Evolutionary conservation across 2,113 vertebrate genomes (phyloP), one percentile per base, ranked within the genome.

Genomic region (Platysteira castanea): DNA sequence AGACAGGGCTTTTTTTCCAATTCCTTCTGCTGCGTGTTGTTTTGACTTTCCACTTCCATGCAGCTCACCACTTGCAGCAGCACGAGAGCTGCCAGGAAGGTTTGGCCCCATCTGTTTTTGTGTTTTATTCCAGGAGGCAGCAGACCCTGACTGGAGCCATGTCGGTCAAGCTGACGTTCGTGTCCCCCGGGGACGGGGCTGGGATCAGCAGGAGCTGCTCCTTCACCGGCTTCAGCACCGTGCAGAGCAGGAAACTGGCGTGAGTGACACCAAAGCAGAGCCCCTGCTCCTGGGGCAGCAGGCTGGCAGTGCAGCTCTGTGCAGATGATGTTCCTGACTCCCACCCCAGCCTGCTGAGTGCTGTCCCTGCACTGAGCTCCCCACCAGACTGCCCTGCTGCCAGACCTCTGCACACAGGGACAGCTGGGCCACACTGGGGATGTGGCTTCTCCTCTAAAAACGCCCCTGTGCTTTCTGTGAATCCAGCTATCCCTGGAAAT

Each of bases 91-190:
- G 68, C 67, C 85, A 46, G 10, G 77, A n/a, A 63, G 42, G 11
- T 22, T 59, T 61, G 88, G 46, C 69, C 68, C 56, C n/a, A 87
- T 76, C 30, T 77, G 54, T 47, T 94, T 75, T 27, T 93, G 64
- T 89, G 63, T 74, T 47, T 64, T 50, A 7, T 88, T 96, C 52
- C 95, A 96, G 96, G 90, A 91, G 78, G 24, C 4, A 11, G 42
- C 52, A 79, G 87, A 22, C 30, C 50, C 67, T 85, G 84, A 28
- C 23, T 28, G 53, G 61, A 70, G 23, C 53, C 96, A 98, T 98
- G 98, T 98, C 98, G 0, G 98, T 98, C 90, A 97, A 98, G 39
- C 85, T 98, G 89, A 98, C 97, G 1, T 98, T 98, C 37, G 96
- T 97, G 87, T 98, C 98, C 77, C 94, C 98, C 0, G 95, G 97